phyloP scores from a whole-genome alignment of 2,113 vertebrate species.

The Nycticebus coucang region DNA sequence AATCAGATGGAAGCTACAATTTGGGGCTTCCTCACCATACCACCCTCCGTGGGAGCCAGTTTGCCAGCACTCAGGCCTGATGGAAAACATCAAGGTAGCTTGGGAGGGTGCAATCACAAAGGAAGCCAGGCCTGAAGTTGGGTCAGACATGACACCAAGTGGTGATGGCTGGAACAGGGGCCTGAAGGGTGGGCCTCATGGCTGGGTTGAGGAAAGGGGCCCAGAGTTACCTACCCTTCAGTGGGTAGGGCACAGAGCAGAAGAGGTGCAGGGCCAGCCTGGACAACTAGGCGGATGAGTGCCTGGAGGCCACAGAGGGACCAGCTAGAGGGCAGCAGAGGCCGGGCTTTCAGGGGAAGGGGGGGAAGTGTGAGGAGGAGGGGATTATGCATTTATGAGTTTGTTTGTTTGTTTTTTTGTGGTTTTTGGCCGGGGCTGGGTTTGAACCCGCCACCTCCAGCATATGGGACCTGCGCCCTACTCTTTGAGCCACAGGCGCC shows the following conservation, averaged over 20 bases:
- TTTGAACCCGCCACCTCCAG: no score
- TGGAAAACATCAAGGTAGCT: background rate
- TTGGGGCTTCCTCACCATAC: fast-evolving
- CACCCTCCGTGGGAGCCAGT: background rate
- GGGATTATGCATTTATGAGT: background rate
- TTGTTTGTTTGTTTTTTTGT: no score
- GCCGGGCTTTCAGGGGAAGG: background rate
- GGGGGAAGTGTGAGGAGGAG: no score
- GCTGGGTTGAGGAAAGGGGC: background rate
- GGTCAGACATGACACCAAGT: background rate
- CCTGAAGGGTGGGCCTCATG: background rate
- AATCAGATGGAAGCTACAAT: background rate
- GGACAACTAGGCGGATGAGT: no score
- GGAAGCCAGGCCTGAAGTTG: background rate
- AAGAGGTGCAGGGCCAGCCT: background rate
- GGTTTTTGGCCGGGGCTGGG: no score
- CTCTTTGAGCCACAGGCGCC: no score
- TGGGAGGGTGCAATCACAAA: background rate
- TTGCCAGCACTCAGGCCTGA: no score
- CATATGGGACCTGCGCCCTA: no score
- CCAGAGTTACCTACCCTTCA: background rate
- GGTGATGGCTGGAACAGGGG: background rate
- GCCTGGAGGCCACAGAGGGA: background rate
- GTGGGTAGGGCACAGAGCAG: background rate
- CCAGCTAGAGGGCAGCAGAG: background rate